phyloP scores from a whole-genome alignment of 2,797 vertebrate species.

The Iguana delicatissima region DNA sequence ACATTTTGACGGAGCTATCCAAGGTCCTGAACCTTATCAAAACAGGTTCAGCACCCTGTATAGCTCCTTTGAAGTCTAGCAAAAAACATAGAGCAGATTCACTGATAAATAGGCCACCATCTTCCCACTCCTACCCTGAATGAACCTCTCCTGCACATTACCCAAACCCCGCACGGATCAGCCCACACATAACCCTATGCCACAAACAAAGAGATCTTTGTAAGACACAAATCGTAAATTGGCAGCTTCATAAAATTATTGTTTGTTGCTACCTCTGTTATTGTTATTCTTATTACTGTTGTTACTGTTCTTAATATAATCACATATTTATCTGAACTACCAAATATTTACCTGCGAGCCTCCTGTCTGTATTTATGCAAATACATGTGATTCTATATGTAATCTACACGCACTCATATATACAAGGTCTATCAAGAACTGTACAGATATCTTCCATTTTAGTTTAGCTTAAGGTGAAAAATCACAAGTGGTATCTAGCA shows the following conservation, averaged over 20 bases:
- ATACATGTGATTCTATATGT: neutral
- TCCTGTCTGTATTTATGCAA: neutral
- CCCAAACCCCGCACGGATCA: neutral
- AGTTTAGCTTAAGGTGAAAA: neutral
- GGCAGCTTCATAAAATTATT: neutral
- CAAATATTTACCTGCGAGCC: neutral
- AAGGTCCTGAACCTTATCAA: too few relatives aligned
- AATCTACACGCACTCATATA: neutral
- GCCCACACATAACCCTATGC: neutral
- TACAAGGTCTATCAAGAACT: neutral
- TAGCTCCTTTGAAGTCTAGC: too few relatives aligned
- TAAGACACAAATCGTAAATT: neutral
- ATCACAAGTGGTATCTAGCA: neutral
- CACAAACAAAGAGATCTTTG: neutral
- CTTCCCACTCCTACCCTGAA: too few relatives aligned
- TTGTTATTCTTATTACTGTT: neutral
- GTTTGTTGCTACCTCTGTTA: too few relatives aligned
- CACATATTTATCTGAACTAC: neutral
- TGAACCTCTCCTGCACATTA: too few relatives aligned
- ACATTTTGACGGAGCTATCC: too few relatives aligned
- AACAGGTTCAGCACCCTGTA: too few relatives aligned
- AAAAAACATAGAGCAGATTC: too few relatives aligned
- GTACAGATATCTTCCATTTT: neutral
- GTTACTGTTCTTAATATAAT: neutral
- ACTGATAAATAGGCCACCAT: too few relatives aligned